Conservation (phyloP, 2,797 vertebrate species). For the Scyliorhinus canicula region DNA sequence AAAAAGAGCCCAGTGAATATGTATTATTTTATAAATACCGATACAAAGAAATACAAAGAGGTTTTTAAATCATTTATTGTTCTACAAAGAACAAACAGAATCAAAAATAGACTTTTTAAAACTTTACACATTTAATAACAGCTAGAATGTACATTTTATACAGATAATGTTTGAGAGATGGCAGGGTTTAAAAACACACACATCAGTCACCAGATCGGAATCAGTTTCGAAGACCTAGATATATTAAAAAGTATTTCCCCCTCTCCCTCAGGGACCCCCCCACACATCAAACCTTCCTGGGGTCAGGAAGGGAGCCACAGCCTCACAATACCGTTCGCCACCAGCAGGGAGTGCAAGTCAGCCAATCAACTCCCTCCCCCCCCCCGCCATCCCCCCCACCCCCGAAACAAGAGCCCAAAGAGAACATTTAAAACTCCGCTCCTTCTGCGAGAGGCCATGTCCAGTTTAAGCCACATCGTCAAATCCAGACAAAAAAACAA, state of each 20-base stretch:
- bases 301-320: background rate
- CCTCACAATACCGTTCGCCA: background rate
- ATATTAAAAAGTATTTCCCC: background rate
- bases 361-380: background rate
- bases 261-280: background rate
- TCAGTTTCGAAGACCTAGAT: background rate
- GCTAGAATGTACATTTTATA: constrained; percentile 30
- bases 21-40: background rate
- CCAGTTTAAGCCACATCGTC: background rate
- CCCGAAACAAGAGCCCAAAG: background rate
- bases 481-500: background rate
- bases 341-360: background rate
- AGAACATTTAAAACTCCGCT: background rate
- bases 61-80: constrained; percentile 24
- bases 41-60: background rate
- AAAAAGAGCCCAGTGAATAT: background rate
- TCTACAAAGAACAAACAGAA: constrained; percentile 10
- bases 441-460: background rate
- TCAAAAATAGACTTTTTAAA: constrained; percentile 28
- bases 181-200: constrained; percentile 17
- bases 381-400: background rate
- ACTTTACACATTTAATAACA: constrained; percentile 23
- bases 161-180: constrained; percentile 23
- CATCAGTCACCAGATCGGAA: background rate
- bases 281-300: background rate